Evolutionary conservation across 2,888 invertebrate genomes (phyloP).

Genomic region (Drosophila peninsularis): DNA sequence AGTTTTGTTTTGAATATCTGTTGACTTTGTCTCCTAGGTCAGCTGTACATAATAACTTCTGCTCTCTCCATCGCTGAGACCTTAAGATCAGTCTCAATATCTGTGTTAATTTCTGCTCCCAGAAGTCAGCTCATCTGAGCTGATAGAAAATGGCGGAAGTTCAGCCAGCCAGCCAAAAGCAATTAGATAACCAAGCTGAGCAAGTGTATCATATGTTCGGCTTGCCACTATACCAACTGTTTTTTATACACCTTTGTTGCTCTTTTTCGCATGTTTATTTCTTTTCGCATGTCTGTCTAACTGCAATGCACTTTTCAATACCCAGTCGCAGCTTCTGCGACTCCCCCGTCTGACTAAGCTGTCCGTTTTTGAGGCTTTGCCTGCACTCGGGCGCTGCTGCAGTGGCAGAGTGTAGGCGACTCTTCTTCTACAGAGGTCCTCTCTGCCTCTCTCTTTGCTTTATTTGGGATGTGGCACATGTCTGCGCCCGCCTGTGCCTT

Average conservation of each 20-base stretch:
- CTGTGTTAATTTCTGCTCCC: no score
- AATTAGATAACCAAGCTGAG: no score
- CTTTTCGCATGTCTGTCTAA: constrained; percentile 47
- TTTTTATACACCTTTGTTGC: constrained; percentile 6
- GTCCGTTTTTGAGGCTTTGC: constrained; percentile 38
- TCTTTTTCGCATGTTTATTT: constrained; percentile 27
- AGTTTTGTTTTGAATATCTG: no score
- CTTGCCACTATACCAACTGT: no score
- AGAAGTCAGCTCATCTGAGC: no score
- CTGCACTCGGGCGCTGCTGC: constrained; percentile 67
- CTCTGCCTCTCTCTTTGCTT: constrained; percentile 35
- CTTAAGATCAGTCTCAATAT: no score
- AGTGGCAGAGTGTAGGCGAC: constrained; percentile 44
- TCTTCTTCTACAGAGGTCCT: constrained; percentile 7
- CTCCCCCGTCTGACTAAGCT: constrained; percentile 45
- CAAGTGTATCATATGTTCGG: not conserved
- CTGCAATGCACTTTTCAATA: constrained; percentile 73
- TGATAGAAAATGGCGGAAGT: no score
- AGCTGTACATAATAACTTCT: no score
- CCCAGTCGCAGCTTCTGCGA: constrained; percentile 14
- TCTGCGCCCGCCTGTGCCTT: constrained; percentile 39
- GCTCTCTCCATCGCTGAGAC: no score
- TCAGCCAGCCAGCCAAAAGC: no score
- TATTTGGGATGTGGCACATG: constrained; percentile 47
- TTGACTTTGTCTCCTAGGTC: no score